These are phyloP conservation scores for Panopea generosa DNA, from an alignment of 2,888 invertebrate species.

Conservation along the genomic window DNA sequence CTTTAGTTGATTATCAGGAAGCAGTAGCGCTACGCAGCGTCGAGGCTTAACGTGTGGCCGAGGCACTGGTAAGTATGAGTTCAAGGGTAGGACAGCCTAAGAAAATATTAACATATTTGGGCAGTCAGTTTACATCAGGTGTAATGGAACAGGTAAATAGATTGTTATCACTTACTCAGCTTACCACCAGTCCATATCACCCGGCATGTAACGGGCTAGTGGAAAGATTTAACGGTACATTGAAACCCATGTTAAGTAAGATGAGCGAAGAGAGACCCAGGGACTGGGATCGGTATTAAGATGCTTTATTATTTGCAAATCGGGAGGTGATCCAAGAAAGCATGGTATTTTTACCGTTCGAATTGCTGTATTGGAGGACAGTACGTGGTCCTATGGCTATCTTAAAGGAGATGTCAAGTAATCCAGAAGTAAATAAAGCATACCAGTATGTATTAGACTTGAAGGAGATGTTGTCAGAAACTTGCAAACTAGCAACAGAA, in stretches of 20 bases:
- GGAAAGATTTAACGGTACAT: conserved; percentile 60
- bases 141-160: conserved; percentile 8
- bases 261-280: conserved; percentile 40
- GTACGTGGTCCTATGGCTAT: conserved; percentile 38
- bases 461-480: conserved; percentile 40
- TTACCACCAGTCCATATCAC: conserved; percentile 2
- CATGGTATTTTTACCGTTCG: conserved; percentile 47
- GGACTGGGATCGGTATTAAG: conserved; percentile 60
- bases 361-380: conserved; percentile 44
- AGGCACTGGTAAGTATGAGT: background rate
- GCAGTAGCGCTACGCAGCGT: background rate
- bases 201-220: conserved; percentile 40
- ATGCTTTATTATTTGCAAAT: conserved; percentile 55
- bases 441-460: conserved; percentile 61
- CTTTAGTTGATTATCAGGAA: background rate
- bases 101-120: background rate
- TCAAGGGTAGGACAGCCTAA: background rate
- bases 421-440: conserved; percentile 26
- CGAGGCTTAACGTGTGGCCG: conserved; percentile 6
- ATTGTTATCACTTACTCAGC: background rate
- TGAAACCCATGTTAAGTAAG: conserved; percentile 58
- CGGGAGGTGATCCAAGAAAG: conserved; percentile 49
- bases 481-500: conserved; percentile 36
- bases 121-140: conserved; percentile 10
- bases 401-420: conserved; percentile 3